A percentile compares a stretch with the other conserved stretches of the same genome.
Conservation (phyloP, 2,113 vertebrate species). For the Neotragus moschatus region DNA sequence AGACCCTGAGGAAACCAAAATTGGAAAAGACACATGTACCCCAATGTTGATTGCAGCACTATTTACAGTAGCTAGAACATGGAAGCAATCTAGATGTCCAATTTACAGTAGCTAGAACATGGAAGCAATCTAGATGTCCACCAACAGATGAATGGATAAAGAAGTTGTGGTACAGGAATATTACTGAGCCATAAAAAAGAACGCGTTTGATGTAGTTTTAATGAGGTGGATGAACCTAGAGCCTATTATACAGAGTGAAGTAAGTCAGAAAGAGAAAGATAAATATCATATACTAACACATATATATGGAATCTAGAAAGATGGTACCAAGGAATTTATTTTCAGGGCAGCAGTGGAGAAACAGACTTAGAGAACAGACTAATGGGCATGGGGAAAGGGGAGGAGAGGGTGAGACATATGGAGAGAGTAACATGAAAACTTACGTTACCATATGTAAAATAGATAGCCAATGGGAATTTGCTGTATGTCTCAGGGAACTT, state of each 20-base stretch:
- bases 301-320: background rate
- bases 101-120: background rate
- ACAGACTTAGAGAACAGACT: background rate
- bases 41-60: background rate
- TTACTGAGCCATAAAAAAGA: background rate
- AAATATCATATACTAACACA: background rate
- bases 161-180: background rate
- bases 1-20: background rate
- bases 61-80: background rate
- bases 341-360: background rate
- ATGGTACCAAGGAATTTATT: background rate
- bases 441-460: background rate
- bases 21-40: background rate
- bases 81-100: background rate
- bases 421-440: background rate
- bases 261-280: background rate
- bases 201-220: background rate
- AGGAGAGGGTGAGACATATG: background rate
- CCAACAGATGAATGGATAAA: background rate
- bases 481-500: background rate
- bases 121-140: background rate
- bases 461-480: background rate
- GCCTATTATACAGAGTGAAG: background rate
- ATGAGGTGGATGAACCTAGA: background rate
- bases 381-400: background rate